These are phyloP conservation scores for Cydia pomonella DNA, from an alignment of 1,140 invertebrate genomes.

Conservation along the genomic window DNA sequence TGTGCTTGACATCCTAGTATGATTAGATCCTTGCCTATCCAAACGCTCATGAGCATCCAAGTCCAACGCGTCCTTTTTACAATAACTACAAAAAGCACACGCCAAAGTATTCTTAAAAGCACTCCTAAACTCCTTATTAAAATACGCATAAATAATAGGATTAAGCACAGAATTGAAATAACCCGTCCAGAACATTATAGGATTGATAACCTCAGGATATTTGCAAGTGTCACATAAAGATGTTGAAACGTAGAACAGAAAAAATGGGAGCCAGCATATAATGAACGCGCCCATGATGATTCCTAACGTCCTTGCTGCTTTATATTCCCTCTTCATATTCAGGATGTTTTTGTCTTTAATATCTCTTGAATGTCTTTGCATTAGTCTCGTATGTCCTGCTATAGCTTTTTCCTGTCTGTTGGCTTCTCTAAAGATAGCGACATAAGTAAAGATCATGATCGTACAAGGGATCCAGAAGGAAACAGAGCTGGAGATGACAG, in stretches of 20 bases:
- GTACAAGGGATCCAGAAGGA: conserved; percentile 98
- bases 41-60: conserved; percentile 84
- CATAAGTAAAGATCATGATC: conserved; percentile 96
- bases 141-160: conserved; percentile 98
- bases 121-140: conserved; percentile 98
- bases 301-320: conserved; percentile 96
- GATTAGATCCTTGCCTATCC: conserved; percentile 67
- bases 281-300: conserved; percentile 97
- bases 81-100: conserved; percentile 92
- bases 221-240: conserved; percentile 89
- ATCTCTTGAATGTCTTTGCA: conserved; percentile 85
- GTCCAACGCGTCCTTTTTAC: conserved; percentile 86
- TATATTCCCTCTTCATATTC: conserved; percentile 97
- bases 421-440: conserved; percentile 94
- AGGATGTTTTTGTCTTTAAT: conserved; percentile 91
- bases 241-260: conserved; percentile 90
- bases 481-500: conserved; percentile 94
- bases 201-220: conserved; percentile 91
- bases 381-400: conserved; percentile 89
- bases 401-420: conserved; percentile 93
- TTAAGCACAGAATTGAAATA: conserved; percentile 99
- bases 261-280: conserved; percentile 98
- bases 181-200: conserved; percentile 98
- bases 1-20: conserved; percentile 62
- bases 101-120: conserved; percentile 97